Percentiles rank a stretch among this genome's conserved stretches.
These are phyloP conservation scores for Odontomyia ornata DNA, from an alignment of 2,888 invertebrate species.

Conservation along the genomic window DNA sequence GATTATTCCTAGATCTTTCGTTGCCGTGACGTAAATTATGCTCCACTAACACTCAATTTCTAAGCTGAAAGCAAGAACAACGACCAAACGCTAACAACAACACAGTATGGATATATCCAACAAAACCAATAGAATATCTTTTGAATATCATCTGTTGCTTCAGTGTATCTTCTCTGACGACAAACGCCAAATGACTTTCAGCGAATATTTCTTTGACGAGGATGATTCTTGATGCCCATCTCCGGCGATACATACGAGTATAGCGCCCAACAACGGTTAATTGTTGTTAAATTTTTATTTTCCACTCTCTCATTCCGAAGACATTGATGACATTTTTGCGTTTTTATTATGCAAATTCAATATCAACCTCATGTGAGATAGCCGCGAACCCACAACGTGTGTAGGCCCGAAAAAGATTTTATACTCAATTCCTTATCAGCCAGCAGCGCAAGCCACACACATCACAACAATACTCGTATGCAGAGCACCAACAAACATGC, in stretches of 20 bases:
- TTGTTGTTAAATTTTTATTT: constrained; percentile 23
- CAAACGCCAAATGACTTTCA: background rate
- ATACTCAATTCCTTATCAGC: background rate
- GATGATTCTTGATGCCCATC: constrained; percentile 19
- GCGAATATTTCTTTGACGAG: background rate
- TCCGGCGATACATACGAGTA: background rate
- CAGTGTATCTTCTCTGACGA: constrained; percentile 36
- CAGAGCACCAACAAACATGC: background rate
- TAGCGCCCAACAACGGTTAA: constrained; percentile 22
- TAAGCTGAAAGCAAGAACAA: constrained; percentile 10
- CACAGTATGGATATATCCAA: background rate
- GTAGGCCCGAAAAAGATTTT: background rate
- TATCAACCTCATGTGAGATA: background rate
- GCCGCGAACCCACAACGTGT: background rate
- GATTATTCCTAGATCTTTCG: constrained; percentile 59
- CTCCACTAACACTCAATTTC: constrained; percentile 45
- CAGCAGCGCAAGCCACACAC: background rate
- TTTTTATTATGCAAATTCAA: constrained; percentile 38
- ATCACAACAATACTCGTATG: background rate
- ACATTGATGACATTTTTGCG: constrained; percentile 30
- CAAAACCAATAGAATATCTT: constrained; percentile 25
- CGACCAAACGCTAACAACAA: background rate
- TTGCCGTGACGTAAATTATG: constrained; percentile 62
- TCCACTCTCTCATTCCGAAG: constrained; percentile 10
- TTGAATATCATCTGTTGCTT: constrained; percentile 33